Conservation (phyloP, 2,113 vertebrate genomes). For the Zapornia atra region DNA sequence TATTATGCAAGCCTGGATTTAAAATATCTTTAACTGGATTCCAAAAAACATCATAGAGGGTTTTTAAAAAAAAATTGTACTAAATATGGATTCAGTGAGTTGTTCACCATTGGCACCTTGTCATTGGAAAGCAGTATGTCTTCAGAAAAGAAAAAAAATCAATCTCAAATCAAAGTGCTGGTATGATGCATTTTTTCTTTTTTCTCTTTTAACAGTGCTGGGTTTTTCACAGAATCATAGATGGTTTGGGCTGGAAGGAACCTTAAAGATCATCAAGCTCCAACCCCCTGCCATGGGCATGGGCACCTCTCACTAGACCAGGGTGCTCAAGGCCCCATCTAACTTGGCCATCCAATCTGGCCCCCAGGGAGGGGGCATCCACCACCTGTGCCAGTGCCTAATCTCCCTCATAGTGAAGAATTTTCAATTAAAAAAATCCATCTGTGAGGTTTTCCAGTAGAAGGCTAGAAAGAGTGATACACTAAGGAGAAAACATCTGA, state of each 20-base stretch:
- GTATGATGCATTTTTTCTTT: neutral
- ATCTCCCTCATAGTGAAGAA: too few relatives aligned
- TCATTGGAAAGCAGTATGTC: neutral
- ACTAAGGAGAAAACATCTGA: neutral
- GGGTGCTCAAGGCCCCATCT: too few relatives aligned
- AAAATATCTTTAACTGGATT: neutral
- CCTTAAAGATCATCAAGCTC: too few relatives aligned
- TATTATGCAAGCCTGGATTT: neutral
- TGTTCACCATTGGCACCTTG: neutral
- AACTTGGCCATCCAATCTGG: too few relatives aligned
- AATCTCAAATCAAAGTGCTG: neutral
- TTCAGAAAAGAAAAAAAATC: neutral
- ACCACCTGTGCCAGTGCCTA: too few relatives aligned
- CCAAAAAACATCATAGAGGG: neutral
- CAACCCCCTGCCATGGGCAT: too few relatives aligned
- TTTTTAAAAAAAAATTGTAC: too few relatives aligned
- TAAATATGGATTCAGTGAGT: neutral
- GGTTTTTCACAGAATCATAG: neutral
- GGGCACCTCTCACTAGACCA: too few relatives aligned
- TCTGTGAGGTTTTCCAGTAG: neutral
- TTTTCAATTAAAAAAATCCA: neutral
- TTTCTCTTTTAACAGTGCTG: neutral
- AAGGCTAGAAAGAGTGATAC: neutral
- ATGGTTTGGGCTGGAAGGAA: too few relatives aligned
- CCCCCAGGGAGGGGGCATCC: too few relatives aligned